Base-by-base conservation (phyloP, 2,888 invertebrate genomes). In the Epinotia brunnichana region DNA sequence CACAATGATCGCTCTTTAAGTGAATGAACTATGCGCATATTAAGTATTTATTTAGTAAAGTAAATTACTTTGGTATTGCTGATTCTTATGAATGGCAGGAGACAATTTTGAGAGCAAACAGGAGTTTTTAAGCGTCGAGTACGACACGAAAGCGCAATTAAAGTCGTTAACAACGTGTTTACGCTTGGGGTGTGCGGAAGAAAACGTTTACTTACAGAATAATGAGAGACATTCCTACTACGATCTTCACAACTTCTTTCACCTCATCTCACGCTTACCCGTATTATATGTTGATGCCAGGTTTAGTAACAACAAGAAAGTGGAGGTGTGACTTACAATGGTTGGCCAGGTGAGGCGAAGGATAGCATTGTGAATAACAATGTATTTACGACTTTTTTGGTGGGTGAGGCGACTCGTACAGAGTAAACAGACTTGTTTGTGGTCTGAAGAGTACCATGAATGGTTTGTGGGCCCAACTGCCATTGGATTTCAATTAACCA, bases 11-110 rank as follows among this genome's bases (percentile, higher is more conserved):
- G 83, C 82, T 83, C 80, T 77, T 79, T 89, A 89, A 90, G 90
- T 91, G 91, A 91, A 91, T 86, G 91, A 90, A 91, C 91, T 87
- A 79, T 80, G 81, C 82, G 81, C 83, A 81, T 83, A 85, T 79
- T 69, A 68, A 86, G 81, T 84, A 83, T 84, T 85, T 82, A 80
- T 81, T 78, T 80, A 80, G 81, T 80, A 81, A 80, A 83, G 81
- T 80, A 81, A 83, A 84, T 83, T 83, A 83, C 83, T 79, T 79
- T 76, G 79, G 78, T 81, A 79, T 82, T 82, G 81, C 72, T 62
- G 72, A 72, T 62, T 73, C 24, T 54, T 15, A 61, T 67, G 66
- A 71, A 71, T 66, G 54, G 19, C 21, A 61, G 39, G 41, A 56
- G 41, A 61, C 59, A 54, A 44, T 68, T n/a, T 51, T 48, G 35